Percentiles rank a stretch among this genome's conserved stretches.
Conservation (phyloP, 2,888 invertebrate species). For the Morinoia aosen region DNA sequence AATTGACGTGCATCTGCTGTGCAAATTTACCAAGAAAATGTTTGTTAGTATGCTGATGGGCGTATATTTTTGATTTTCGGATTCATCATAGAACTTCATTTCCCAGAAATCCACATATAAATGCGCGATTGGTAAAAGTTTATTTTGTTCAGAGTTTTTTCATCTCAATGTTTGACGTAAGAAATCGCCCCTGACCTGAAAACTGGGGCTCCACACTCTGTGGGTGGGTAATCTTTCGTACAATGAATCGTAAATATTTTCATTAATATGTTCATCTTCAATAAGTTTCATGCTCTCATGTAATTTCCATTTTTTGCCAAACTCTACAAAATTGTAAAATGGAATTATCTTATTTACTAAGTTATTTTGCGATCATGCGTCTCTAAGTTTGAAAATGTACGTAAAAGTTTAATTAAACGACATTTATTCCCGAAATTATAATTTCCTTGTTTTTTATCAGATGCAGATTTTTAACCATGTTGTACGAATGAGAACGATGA, state of each 20-base stretch:
- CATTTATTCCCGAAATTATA: neutral
- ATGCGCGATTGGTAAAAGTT: too few relatives aligned
- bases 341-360: neutral
- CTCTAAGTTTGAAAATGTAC: neutral
- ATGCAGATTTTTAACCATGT: neutral
- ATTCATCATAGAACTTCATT: too few relatives aligned
- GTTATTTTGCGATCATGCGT: neutral
- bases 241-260: neutral
- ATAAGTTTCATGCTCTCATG: neutral
- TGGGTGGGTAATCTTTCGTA: neutral
- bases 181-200: neutral
- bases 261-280: neutral
- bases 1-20: too few relatives aligned
- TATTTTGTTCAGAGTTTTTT: too few relatives aligned
- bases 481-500: neutral
- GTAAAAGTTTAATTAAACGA: neutral
- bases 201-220: neutral
- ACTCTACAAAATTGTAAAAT: neutral
- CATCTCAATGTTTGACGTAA: neutral
- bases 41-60: too few relatives aligned
- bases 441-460: neutral
- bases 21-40: too few relatives aligned
- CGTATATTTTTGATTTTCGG: too few relatives aligned
- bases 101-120: too few relatives aligned
- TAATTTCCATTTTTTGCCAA: neutral